Evolutionary conservation across 1,140 invertebrate species (phyloP), one percentile per base, ranked within the genome.

Genomic region (Drosophila triauraria): DNA sequence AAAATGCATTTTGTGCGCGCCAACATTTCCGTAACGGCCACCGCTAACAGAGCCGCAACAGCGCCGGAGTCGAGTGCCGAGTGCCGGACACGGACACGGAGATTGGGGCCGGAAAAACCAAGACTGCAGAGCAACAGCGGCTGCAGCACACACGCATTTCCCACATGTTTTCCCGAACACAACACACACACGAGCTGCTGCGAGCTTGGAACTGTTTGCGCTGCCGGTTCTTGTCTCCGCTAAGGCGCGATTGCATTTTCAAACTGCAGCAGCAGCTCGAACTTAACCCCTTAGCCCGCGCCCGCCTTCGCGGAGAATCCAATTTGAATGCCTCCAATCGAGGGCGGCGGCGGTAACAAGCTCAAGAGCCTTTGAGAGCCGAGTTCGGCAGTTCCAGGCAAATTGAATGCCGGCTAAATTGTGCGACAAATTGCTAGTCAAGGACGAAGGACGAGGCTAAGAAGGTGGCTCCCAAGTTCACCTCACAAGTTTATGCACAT

Each of bases 1-100:
- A 75, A 90, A 86, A 88, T 88, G 84, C 85, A 88, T 81, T 84
- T 84, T 80, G 82, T 79, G 83, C 69, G 46, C 62, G 75, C 54
- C 71, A 57, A 86, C 82, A 86, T 79, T 82, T 86, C 83, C 82
- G 82, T 82, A 67, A 44, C 54, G 71, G 71, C 63, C 61, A 51
- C 57, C 59, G 60, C 72, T 84, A 87, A 87, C 80, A 87, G 83
- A 67, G 80, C 63, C 85, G 76, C 84, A 87, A 87, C 84, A 87
- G 76, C 48, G 54, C 38, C 54, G 83, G 58, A 61, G 44, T 15
- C 48, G 40, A 51, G 54, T 58, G 30, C 27, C 62, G 54, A 57
- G 6, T 13, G 38, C 54, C 54, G 35, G 53, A 38, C 35, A 35
- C 32, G 32, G 32, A 9, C 25, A 30, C 47, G 25, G 40, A 30